phyloP scores from a whole-genome alignment of 2,797 vertebrate species.

The Sebastes miniatus region DNA sequence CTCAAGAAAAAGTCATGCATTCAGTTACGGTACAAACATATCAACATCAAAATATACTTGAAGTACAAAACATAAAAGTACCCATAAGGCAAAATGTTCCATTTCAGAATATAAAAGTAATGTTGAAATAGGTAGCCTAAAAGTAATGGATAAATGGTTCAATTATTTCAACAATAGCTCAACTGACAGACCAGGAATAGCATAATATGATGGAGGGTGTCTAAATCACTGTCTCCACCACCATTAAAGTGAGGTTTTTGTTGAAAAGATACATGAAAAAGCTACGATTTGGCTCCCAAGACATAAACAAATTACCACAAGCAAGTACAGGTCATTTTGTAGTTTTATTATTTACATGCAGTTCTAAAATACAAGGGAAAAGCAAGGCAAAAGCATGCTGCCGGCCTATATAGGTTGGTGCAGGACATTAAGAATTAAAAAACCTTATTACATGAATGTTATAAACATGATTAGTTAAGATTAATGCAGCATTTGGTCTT shows the following conservation, averaged over 20 bases:
- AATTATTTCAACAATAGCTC: not conserved
- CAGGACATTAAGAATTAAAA: not conserved
- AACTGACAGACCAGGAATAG: no score
- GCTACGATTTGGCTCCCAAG: not conserved
- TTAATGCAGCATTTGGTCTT: not conserved
- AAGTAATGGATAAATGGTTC: not conserved
- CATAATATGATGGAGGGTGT: no score
- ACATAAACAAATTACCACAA: not conserved
- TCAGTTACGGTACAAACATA: no score
- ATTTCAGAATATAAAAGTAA: no score
- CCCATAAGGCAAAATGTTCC: no score
- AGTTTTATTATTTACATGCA: no score
- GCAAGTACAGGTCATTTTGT: rapidly evolving
- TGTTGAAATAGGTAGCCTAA: no score
- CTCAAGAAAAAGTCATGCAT: no score
- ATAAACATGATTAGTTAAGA: not conserved
- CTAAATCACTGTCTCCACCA: not conserved
- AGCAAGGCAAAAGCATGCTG: not conserved
- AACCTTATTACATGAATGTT: not conserved
- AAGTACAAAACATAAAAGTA: no score
- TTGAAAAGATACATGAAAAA: not conserved
- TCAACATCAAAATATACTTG: no score
- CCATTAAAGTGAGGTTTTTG: not conserved
- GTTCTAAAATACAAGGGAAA: not conserved
- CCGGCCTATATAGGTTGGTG: not conserved